Base-by-base conservation (phyloP, 1,140 invertebrate species). In the Atta cephalotes region DNA sequence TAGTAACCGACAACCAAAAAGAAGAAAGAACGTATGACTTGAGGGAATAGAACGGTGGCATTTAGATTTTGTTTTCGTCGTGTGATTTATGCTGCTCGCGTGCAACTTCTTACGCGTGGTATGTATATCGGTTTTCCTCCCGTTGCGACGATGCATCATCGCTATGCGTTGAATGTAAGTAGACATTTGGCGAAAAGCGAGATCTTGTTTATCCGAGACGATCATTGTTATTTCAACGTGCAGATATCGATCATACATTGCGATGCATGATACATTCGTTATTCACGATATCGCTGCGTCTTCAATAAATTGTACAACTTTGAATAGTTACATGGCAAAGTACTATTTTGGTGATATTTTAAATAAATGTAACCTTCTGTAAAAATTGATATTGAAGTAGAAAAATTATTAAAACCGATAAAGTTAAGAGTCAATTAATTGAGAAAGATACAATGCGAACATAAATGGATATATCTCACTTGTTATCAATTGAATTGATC, bases 11-110 rank as follows among this genome's bases (percentile, higher is more conserved):
- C 68, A 21, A 68, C 31, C 58, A 28, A 35, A 68, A 87, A 28
- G 79, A 77, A 60, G 28, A 49, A 79, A 79, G 70, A 79, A 45
- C 51, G 45, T 28, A 58, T 78, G 60, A 51, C 51, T 89, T 39
- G 39, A 21, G 60, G 87, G 66, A 85, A 85, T 88, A 79, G 76
- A 21, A 86, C 45, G 66, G 16, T 18, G 71, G 70, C 71, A 85
- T 77, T 79, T 79, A 85, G 60, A 85, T 66, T 85, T 66, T 79
- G 74, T 78, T 85, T 85, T 76, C 70, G 80, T 51, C 80, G 25
- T 60, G 68, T 84, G 80, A 84, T 84, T 84, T 84, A 84, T 84
- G 80, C 70, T 10, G 56, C 70, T 76, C 70, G 56, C 80, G 70
- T 84, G 80, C 70, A 39, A 74, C 70, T 84, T 84, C 70, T 74